Percentiles rank a stretch among this genome's conserved stretches.
Evolutionary conservation across 1,140 invertebrate species (phyloP).

Genomic region (Drosophila kikkawai): DNA sequence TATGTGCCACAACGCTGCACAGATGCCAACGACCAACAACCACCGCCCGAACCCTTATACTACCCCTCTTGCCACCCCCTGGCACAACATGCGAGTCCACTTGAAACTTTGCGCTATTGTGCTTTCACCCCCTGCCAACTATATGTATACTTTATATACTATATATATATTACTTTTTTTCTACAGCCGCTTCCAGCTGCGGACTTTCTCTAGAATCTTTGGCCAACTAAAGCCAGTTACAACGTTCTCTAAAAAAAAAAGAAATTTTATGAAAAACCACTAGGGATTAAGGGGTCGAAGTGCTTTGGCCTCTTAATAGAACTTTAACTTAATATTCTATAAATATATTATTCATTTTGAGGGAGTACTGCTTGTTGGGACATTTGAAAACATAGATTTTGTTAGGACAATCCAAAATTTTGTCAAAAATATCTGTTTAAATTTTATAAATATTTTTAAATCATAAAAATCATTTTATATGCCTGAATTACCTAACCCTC

Average conservation of each 20-base stretch:
- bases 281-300: not conserved
- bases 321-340: not conserved
- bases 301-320: not conserved
- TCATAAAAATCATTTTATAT: not conserved
- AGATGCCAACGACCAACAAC: slow-evolving; percentile 69
- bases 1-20: slow-evolving; percentile 78
- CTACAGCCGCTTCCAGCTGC: slow-evolving; percentile 40
- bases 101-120: slow-evolving; percentile 81
- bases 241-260: slow-evolving; percentile 25
- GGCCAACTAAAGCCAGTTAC: slow-evolving; percentile 47
- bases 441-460: not conserved
- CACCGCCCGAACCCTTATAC: not conserved
- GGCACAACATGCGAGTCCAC: slow-evolving; percentile 64
- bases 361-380: not conserved
- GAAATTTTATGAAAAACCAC: not conserved
- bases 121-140: slow-evolving; percentile 33
- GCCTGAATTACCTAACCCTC: too few relatives aligned
- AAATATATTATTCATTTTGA: not conserved
- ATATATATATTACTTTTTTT: slow-evolving; percentile 30
- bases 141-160: slow-evolving; percentile 4
- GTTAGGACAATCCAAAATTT: too few relatives aligned
- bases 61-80: not conserved
- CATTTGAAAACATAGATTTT: not conserved
- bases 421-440: too few relatives aligned
- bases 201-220: slow-evolving; percentile 70